Conservation (phyloP, 2,888 invertebrate species). For the Ophonus ardosiacus region DNA sequence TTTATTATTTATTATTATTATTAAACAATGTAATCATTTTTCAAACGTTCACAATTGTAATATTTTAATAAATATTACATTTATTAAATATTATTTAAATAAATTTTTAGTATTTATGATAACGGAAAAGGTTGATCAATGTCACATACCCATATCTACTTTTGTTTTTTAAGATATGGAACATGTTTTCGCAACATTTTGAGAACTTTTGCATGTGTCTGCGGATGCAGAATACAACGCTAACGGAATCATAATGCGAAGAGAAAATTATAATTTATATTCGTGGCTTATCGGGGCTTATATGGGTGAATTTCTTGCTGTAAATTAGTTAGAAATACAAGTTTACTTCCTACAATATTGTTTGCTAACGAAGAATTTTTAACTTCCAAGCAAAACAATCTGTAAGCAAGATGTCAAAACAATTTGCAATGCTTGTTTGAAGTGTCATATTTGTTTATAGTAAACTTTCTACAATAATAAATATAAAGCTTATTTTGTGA, state of each 20-base stretch:
- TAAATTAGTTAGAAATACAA: background rate
- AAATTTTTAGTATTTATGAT: too few relatives aligned
- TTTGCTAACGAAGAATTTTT: background rate
- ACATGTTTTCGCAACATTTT: background rate
- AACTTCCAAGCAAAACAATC: background rate
- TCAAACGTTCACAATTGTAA: too few relatives aligned
- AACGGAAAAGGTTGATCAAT: too few relatives aligned
- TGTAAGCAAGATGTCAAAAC: background rate
- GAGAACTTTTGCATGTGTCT: background rate
- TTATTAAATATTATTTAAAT: too few relatives aligned
- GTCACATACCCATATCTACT: too few relatives aligned
- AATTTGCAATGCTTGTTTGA: background rate
- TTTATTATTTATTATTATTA: too few relatives aligned
- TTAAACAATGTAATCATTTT: too few relatives aligned
- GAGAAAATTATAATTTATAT: conserved; percentile 43
- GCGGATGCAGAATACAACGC: conserved; percentile 8
- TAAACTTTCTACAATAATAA: background rate
- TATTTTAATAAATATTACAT: too few relatives aligned
- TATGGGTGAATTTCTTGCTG: background rate
- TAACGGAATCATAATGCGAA: conserved; percentile 26
- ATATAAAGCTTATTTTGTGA: background rate
- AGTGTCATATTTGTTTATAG: background rate
- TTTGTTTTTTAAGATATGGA: background rate
- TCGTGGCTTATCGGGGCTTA: conserved; percentile 25
- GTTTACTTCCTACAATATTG: background rate